Conservation (phyloP, 1,140 invertebrate species). For the Centruroides sculpturatus region DNA sequence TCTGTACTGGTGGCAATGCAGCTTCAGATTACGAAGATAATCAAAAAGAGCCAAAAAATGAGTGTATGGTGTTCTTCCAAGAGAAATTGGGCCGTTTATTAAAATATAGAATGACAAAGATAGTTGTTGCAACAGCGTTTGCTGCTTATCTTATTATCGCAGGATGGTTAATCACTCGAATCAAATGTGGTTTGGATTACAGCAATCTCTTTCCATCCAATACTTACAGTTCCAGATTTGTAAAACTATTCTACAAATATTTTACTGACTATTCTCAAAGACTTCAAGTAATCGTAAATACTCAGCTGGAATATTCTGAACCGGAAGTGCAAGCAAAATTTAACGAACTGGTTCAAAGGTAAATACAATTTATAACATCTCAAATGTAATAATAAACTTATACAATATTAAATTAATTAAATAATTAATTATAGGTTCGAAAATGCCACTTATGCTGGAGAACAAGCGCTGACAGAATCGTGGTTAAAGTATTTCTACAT, state of each 20-base stretch:
- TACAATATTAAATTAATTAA: no score
- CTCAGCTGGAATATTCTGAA: conserved; percentile 71
- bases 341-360: conserved; percentile 55
- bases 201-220: conserved; percentile 69
- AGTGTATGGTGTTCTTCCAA: conserved; percentile 73
- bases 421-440: conserved; percentile 39
- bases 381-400: no score
- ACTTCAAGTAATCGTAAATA: conserved; percentile 72
- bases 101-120: conserved; percentile 60
- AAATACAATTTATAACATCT: no score
- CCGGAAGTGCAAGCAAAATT: conserved; percentile 56
- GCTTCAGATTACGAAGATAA: conserved; percentile 35
- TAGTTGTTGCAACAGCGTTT: conserved; percentile 58
- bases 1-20: conserved; percentile 54
- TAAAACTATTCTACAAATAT: conserved; percentile 71
- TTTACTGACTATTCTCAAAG: conserved; percentile 80
- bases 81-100: conserved; percentile 60
- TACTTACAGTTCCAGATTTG: conserved; percentile 77
- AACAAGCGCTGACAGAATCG: conserved; percentile 67
- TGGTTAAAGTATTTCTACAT: conserved; percentile 73
- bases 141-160: conserved; percentile 63
- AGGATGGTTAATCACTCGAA: conserved; percentile 50
- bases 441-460: conserved; percentile 54
- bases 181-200: conserved; percentile 76
- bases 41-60: conserved; percentile 62